Evolutionary conservation across 2,113 vertebrate species (phyloP).

Genomic region (Leucoraja erinaceus): DNA sequence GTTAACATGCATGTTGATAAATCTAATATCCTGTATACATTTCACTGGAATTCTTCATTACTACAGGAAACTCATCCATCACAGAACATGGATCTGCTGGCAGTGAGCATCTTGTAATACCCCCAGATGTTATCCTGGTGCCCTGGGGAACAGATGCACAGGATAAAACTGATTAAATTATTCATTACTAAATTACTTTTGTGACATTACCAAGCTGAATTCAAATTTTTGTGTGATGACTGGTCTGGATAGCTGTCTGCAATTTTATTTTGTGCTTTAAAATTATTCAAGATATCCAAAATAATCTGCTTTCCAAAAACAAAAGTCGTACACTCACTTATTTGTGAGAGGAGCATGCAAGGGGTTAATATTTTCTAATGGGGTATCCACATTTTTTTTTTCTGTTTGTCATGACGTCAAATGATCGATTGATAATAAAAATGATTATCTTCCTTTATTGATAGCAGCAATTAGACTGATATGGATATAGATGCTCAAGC

Average conservation of each 20-base stretch:
- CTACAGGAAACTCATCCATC: conserved; percentile 13
- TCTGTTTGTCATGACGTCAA: background rate
- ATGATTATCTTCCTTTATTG: background rate
- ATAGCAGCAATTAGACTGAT: background rate
- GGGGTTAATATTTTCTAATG: background rate
- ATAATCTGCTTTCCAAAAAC: background rate
- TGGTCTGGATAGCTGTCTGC: background rate
- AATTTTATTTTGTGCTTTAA: conserved; percentile 9
- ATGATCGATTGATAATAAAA: conserved; percentile 12
- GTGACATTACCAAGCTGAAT: conserved; percentile 5
- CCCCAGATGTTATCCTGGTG: background rate
- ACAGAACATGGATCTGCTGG: background rate
- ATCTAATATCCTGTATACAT: background rate
- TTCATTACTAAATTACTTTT: conserved; percentile 3
- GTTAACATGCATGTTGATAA: background rate
- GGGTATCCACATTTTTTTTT: background rate
- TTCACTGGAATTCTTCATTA: background rate
- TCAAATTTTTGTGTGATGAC: background rate
- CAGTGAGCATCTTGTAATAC: background rate
- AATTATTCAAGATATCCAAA: background rate
- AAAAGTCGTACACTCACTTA: background rate
- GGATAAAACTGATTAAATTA: conserved; percentile 18
- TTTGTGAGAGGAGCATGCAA: no score
- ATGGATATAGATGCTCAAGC: background rate
- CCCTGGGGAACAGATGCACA: conserved; percentile 10